These are phyloP conservation scores for Anarhynchus alexandrinus DNA, from an alignment of 2,113 vertebrate genomes.

Conservation along the genomic window DNA sequence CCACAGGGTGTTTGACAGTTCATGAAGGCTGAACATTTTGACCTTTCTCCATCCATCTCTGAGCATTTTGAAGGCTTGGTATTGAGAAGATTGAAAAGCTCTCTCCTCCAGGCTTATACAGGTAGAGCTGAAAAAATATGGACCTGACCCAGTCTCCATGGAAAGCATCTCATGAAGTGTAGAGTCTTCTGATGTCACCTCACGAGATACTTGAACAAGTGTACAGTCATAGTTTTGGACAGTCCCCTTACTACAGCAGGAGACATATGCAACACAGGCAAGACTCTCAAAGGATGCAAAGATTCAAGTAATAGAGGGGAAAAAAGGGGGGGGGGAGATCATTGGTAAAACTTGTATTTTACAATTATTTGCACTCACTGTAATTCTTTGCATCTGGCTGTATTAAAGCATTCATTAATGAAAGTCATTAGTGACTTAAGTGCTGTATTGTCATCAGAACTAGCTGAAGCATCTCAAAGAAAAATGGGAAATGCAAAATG, in stretches of 20 bases:
- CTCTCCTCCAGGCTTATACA: background rate
- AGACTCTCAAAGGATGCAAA: background rate
- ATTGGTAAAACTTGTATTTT: background rate
- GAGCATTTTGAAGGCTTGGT: background rate
- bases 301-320: background rate
- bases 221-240: background rate
- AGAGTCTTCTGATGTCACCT: background rate
- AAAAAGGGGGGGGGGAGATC: background rate
- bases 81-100: background rate
- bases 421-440: background rate
- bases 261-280: background rate
- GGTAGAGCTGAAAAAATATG: background rate
- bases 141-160: background rate
- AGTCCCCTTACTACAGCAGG: rapidly evolving
- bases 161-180: background rate
- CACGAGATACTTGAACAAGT: background rate
- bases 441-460: background rate
- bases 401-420: background rate
- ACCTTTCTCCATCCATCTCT: background rate
- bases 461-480: background rate
- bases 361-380: background rate
- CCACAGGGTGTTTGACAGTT: background rate
- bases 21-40: background rate
- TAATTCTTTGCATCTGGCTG: background rate
- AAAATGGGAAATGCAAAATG: background rate